Base-by-base conservation (phyloP, 2,113 vertebrate genomes). In the Xiphias gladius region DNA sequence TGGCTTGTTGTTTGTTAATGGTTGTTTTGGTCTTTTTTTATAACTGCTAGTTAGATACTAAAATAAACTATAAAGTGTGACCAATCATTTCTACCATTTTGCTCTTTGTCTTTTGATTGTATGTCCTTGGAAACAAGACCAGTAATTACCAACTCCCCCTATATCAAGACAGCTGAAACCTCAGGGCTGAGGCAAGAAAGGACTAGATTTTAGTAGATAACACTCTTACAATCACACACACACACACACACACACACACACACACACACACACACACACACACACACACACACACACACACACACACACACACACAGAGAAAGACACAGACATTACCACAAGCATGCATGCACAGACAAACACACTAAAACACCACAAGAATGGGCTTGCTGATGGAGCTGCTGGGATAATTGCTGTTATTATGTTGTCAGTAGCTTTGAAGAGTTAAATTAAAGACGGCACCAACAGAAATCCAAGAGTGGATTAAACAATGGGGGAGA, bases 341-440 rank as follows among this genome's bases (percentile, higher is more conserved):
- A 30, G 61, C 69, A 74, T 61, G 52, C 67, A 72, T 32, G 20
- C 57, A 66, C n/a, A 82, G 35, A 79, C 86, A 81, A 73, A 86
- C 81, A 79, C 76, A 35, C 77, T 24, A 30, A 72, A 84, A 87
- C 67, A 39, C 26, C 61, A 74, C 86, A 81, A 82, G 84, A 71
- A 73, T 22, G 41, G 80, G 68, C 87, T 41, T 3, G 78, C 39
- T 86, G 73, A 58, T 59, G 20, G 54, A 41, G 73, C 66, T 17
- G 22, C 17, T 20, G 65, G 59, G 39, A 52, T 80, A 86, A 93
- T 88, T 89, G 73, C 80, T 83, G 84, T 89, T 81, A 91, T 90
- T 86, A 88, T 76, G 71, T 52, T 79, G 83, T 69, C 83, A 80
- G 70, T 5, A 22, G 52, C 72, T 79, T 73, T 82, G 63, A 35